Percentiles rank a stretch among this genome's conserved stretches.
These are phyloP conservation scores for Uromys caudimaculatus DNA, from an alignment of 2,797 vertebrate genomes.

Conservation along the genomic window DNA sequence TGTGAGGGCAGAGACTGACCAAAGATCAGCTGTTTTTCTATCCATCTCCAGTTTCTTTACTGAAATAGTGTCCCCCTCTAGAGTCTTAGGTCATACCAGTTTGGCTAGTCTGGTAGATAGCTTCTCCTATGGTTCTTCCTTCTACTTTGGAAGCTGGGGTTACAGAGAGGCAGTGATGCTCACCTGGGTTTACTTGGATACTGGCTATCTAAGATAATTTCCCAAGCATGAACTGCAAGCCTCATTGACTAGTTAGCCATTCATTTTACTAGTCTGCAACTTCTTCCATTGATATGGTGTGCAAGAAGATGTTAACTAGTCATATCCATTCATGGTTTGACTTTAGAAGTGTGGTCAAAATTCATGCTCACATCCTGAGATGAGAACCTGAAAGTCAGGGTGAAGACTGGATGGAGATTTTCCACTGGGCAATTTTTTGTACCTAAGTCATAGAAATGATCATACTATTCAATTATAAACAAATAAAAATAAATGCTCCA, in stretches of 20 bases:
- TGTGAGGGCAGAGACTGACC: background rate
- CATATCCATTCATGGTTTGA: background rate
- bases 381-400: background rate
- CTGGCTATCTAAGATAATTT: background rate
- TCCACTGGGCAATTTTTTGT: background rate
- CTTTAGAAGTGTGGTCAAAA: background rate
- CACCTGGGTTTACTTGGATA: background rate
- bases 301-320: background rate
- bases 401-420: background rate
- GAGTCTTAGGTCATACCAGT: background rate
- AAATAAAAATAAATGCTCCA: background rate
- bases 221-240: background rate
- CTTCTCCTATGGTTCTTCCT: background rate
- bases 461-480: background rate
- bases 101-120: background rate
- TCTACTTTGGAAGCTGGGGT: background rate
- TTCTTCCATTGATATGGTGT: background rate
- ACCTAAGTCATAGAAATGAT: background rate
- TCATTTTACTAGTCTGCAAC: background rate
- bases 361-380: background rate
- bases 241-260: background rate
- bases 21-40: background rate
- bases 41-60: background rate
- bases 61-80: background rate
- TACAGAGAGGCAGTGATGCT: background rate